Evolutionary conservation across 1,140 invertebrate species (phyloP), one percentile per base, ranked within the genome.

Genomic region (Scaptodrosophila lebanonensis): DNA sequence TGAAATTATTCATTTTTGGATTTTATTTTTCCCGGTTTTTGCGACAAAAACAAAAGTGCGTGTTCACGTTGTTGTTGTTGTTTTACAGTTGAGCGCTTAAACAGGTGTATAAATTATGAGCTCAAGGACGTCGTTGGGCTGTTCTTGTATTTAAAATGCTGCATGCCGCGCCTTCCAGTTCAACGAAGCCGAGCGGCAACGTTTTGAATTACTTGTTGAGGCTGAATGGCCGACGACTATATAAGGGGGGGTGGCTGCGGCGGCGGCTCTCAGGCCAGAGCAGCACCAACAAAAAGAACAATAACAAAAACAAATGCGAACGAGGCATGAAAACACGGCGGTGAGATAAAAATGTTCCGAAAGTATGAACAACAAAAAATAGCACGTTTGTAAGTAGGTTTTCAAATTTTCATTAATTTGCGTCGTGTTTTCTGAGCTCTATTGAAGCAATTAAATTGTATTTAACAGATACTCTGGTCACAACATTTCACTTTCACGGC

Each of bases 1-100:
- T 84, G 43, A 85, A 85, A 77, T 85, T 85, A 67, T 85, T 85
- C 83, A 85, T 85, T 48, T 67, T 71, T 33, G 33, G 32, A 30
- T 33, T 57, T n/a, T n/a, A n/a, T n/a, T n/a, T n/a, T n/a, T n/a
- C n/a, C n/a, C n/a, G n/a, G 33, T 39, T 54, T 17, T 30, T 42
- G 3, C 32, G 11, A 20, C 6, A 33, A 36, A 33, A 36, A 4
- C 12, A 32, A 25, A 17, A 47, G n/a, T 20, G 45, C 0, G 16
- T 45, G 20, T 38, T 22, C n/a, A n/a, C 40, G 13, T 40, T 42
- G 43, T 29, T 57, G 35, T 56, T 42, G 22, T 44, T 49, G 48
- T 35, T 48, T 50, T 11, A n/a, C n/a, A n/a, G n/a, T n/a, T n/a
- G n/a, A 30, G 15, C 50, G 20, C 29, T 38, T 50, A 54, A 66